These are phyloP conservation scores for Aurelia aurita complex sp. Pacific DNA, from an alignment of 30 jellyfish, hydroid and myxozoan species.

Conservation along the genomic window DNA sequence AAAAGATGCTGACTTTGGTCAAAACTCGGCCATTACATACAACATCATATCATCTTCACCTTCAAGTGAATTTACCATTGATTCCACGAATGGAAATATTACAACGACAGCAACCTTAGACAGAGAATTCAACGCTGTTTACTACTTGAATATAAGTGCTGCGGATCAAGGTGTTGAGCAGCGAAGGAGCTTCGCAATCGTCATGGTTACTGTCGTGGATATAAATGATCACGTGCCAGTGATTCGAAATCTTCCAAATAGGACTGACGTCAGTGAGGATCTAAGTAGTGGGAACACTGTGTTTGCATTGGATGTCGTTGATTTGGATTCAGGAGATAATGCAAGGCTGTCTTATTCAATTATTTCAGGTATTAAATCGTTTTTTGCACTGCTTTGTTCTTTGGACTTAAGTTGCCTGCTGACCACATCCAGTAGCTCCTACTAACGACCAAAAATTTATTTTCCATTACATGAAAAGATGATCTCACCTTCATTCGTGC, in stretches of 20 bases:
- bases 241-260: constrained; percentile 48
- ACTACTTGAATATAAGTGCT: constrained; percentile 61
- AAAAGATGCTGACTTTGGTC: constrained; percentile 67
- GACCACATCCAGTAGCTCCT: too few relatives aligned
- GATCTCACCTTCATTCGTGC: too few relatives aligned
- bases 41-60: constrained; percentile 43
- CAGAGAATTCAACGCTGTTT: constrained; percentile 41
- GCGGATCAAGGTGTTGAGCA: constrained; percentile 44
- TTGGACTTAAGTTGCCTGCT: too few relatives aligned
- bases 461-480: too few relatives aligned
- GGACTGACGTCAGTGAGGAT: constrained; percentile 57
- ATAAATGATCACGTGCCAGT: constrained; percentile 74
- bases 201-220: constrained; percentile 61
- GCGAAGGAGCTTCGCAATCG: background rate
- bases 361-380: constrained; percentile 32
- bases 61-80: constrained; percentile 30
- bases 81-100: constrained; percentile 56
- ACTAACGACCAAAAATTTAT: too few relatives aligned
- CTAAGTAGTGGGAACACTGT: constrained; percentile 47
- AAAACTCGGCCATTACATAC: constrained; percentile 33
- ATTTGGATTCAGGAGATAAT: constrained; percentile 70
- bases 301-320: constrained; percentile 44
- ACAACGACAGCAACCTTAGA: constrained; percentile 46
- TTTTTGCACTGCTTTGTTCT: too few relatives aligned
- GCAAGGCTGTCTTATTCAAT: constrained; percentile 39